Percentiles rank a stretch among this genome's conserved stretches.
phyloP scores from a whole-genome alignment of 2,797 vertebrate genomes.

The Xenops minutus region DNA sequence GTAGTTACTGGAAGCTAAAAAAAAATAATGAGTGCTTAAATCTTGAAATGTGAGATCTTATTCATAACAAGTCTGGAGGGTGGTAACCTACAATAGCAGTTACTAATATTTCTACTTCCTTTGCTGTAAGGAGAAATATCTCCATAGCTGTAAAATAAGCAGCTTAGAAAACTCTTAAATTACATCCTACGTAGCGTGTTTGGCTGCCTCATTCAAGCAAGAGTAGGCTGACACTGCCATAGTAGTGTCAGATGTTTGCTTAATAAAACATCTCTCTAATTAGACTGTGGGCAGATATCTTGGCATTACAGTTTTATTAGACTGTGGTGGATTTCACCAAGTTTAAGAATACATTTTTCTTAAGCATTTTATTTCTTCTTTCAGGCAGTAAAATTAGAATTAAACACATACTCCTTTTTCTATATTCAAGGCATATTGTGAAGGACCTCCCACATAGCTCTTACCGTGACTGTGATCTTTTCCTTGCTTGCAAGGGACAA shows the following conservation, averaged over 20 bases:
- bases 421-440: background rate
- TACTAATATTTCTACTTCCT: background rate
- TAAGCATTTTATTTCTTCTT: background rate
- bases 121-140: background rate
- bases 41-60: background rate
- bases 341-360: background rate
- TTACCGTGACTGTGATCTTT: background rate
- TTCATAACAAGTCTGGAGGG: background rate
- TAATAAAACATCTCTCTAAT: background rate
- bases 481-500: background rate
- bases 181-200: background rate
- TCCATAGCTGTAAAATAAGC: background rate
- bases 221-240: background rate
- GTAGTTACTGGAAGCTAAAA: background rate
- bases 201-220: background rate
- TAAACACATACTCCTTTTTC: background rate
- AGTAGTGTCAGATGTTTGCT: background rate
- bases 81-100: background rate
- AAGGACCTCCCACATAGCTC: background rate
- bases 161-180: background rate
- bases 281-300: background rate
- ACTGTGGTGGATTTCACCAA: background rate
- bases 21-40: background rate
- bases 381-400: background rate
- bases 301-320: background rate